Conservation (phyloP, 2,888 invertebrate species). For the Andrena praecox region DNA sequence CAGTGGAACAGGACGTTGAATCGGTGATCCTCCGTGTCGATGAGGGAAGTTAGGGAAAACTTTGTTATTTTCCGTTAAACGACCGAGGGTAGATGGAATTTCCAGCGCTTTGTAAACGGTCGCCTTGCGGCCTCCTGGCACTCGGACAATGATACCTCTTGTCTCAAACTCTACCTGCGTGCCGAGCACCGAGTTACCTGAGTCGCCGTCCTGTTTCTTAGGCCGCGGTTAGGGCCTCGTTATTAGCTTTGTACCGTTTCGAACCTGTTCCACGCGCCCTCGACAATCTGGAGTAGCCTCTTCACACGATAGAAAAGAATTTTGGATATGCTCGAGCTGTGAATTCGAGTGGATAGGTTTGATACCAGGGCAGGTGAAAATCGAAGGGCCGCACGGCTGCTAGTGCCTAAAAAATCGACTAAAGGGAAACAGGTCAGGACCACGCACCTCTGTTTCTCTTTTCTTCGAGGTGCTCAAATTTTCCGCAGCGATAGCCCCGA, state of each 20-base stretch:
- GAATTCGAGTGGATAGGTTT: background rate
- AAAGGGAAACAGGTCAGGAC: background rate
- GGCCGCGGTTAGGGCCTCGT: slow-evolving; percentile 73
- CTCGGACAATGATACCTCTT: slow-evolving; percentile 71
- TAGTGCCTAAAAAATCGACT: background rate
- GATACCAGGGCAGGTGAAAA: slow-evolving; percentile 1
- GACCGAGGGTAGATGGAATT: slow-evolving; percentile 60
- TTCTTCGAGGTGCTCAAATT: slow-evolving; percentile 4
- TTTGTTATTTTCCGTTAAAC: slow-evolving; percentile 60
- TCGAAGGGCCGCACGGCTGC: background rate
- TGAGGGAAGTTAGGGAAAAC: background rate
- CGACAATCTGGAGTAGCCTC: slow-evolving; percentile 3
- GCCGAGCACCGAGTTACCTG: slow-evolving; percentile 68
- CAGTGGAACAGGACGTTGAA: background rate
- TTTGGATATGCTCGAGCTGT: background rate
- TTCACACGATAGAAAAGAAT: background rate
- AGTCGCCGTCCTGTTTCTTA: slow-evolving; percentile 61
- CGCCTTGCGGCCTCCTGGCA: slow-evolving; percentile 54
- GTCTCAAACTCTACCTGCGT: slow-evolving; percentile 70
- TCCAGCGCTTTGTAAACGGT: slow-evolving; percentile 63
- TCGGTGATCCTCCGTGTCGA: background rate
- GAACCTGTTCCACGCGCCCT: slow-evolving; percentile 57
- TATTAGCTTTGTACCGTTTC: slow-evolving; percentile 74
- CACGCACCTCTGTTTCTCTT: background rate
- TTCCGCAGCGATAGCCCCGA: background rate